Conservation (phyloP, 2,797 vertebrate genomes). For the Dicrostonyx torquatus region DNA sequence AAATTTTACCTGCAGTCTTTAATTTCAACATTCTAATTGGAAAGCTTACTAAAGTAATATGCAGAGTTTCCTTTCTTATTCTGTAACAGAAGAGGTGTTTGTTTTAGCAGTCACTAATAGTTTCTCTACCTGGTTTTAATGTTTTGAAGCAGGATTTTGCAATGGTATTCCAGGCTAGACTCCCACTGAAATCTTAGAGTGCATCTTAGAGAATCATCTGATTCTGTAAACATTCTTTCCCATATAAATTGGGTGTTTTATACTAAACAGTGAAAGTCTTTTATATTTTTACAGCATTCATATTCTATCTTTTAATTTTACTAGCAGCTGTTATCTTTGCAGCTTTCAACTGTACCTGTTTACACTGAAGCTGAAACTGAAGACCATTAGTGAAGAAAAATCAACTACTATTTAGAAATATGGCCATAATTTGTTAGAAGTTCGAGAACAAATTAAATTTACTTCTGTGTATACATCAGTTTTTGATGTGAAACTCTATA, state of each 20-base stretch:
- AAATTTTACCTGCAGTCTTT: constrained; percentile 1
- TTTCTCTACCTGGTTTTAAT: background rate
- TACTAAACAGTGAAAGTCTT: background rate
- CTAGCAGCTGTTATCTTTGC: background rate
- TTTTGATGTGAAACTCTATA: constrained; percentile 3
- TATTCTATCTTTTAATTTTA: background rate
- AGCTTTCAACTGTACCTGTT: background rate
- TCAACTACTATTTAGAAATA: background rate
- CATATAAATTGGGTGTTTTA: constrained; percentile 11
- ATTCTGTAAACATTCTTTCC: constrained; percentile 13
- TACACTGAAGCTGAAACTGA: background rate
- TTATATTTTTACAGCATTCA: background rate
- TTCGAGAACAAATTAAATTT: background rate
- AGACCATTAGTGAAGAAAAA: background rate
- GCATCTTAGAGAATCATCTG: background rate
- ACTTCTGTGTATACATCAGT: background rate
- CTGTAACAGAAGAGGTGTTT: background rate
- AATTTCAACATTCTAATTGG: background rate
- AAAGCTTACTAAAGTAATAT: background rate
- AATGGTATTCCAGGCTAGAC: background rate
- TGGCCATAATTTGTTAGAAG: background rate
- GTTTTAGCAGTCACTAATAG: background rate
- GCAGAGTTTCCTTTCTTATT: background rate
- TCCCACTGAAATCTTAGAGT: background rate
- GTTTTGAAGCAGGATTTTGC: background rate